Percentiles rank a stretch among this genome's conserved stretches.
Conservation (phyloP, 2,113 vertebrate genomes). For the Myiopsitta monachus region DNA sequence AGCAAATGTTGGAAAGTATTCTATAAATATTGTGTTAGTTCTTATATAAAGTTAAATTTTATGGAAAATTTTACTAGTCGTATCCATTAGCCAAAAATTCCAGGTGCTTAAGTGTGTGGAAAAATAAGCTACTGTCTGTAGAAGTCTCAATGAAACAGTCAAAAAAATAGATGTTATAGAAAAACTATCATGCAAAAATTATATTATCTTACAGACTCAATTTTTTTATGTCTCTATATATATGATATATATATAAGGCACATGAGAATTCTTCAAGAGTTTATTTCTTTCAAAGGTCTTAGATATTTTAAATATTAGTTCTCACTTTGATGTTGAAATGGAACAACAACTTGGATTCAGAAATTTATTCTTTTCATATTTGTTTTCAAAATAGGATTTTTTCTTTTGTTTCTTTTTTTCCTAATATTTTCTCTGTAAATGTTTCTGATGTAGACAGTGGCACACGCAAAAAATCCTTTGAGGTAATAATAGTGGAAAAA, state of each 20-base stretch:
- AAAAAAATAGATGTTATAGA: constrained; percentile 63
- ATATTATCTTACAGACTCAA: constrained; percentile 64
- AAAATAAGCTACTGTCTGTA: constrained; percentile 79
- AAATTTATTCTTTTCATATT: background rate
- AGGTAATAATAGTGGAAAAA: background rate
- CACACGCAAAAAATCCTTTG: background rate
- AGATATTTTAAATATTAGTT: constrained; percentile 1
- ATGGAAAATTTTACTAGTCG: constrained; percentile 71
- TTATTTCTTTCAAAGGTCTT: constrained; percentile 37
- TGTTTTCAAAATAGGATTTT: background rate
- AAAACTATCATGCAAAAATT: constrained; percentile 66
- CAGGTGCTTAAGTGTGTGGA: constrained; percentile 74
- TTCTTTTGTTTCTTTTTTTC: background rate
- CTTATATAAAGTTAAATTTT: constrained; percentile 71
- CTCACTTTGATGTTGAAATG: constrained; percentile 14
- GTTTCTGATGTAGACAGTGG: background rate
- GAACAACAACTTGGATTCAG: background rate
- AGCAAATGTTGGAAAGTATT: constrained; percentile 46
- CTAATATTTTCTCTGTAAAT: background rate
- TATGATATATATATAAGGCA: background rate
- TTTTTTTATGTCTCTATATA: background rate
- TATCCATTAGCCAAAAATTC: constrained; percentile 76
- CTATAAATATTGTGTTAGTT: constrained; percentile 68
- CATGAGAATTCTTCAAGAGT: constrained; percentile 20
- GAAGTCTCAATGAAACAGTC: constrained; percentile 74